Percentiles rank a stretch among this genome's conserved stretches.
Evolutionary conservation across 2,113 vertebrate species (phyloP).

Genomic region (Plectropomus leopardus): DNA sequence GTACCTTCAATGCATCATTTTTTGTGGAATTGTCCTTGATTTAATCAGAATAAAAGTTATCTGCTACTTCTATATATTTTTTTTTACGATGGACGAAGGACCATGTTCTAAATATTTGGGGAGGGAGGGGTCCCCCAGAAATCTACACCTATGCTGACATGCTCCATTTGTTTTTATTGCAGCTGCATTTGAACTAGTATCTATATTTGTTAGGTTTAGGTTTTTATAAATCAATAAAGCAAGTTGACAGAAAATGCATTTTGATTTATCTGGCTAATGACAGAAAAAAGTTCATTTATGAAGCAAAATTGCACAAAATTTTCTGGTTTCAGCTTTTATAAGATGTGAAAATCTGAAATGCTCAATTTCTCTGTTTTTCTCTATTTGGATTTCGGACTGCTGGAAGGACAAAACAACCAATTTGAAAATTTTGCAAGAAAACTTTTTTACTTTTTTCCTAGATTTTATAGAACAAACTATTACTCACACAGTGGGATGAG

Average conservation of each 20-base stretch:
- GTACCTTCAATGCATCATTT: too few relatives aligned
- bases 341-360: too few relatives aligned
- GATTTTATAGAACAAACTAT: conserved; percentile 8
- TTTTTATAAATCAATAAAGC: neutral
- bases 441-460: neutral
- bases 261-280: too few relatives aligned
- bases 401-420: neutral
- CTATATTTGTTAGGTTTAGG: neutral
- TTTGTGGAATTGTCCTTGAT: too few relatives aligned
- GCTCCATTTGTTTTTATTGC: conserved; percentile 11
- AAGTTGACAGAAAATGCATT: neutral
- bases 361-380: neutral
- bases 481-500: conserved; percentile 19
- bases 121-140: too few relatives aligned
- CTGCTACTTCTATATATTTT: too few relatives aligned
- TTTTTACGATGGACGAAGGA: too few relatives aligned
- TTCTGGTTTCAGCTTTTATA: neutral
- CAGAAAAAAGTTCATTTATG: too few relatives aligned
- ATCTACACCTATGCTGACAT: too few relatives aligned
- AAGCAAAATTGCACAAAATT: too few relatives aligned
- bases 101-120: too few relatives aligned
- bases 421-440: neutral
- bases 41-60: too few relatives aligned
- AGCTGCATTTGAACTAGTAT: neutral
- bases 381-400: neutral